Evolutionary conservation across 2,113 vertebrate genomes (phyloP), one percentile per base, ranked within the genome.

Genomic region (Archilochus colubris): DNA sequence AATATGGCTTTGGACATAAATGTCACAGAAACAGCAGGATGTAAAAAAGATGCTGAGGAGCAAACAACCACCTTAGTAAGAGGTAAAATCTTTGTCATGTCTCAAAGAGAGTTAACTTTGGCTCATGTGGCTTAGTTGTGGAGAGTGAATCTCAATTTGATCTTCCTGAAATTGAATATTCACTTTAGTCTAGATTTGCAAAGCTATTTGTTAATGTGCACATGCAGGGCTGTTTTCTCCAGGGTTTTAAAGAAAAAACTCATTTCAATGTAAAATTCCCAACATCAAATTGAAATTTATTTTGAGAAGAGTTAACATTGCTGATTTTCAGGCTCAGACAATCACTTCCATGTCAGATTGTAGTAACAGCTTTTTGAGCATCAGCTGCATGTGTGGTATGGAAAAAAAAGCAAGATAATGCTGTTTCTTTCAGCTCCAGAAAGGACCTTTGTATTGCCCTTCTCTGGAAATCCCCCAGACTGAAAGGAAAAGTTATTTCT

Each of bases 111-210:
- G 87, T 93, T 92, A 92, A 53, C 86, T 86, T 27, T 3, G 54
- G 46, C 82, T 91, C 90, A 50, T 85, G 78, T 88, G 68, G n/a
- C 89, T 96, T 89, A 80, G 96, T 97, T 86, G 96, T 69, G 44
- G 92, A 96, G 96, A 97, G 96, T 96, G 97, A 97, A 97, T 98
- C 97, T 98, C 98, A 95, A 98, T 98, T 97, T 98, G 98, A 99
- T 98, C 98, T 98, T 95, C 96, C 96, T 97, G 98, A 98, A 98
- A 99, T 98, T 98, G 98, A 99, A 98, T 98, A 97, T 98, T 98
- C 98, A 98, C 98, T 98, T 98, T 97, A 98, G 97, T 96, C 97
- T 97, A 98, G 98, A 98, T 98, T 99, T 98, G 97, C 97, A 97
- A 97, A 97, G 97, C 98, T 97, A 97, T 98, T 97, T 98, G 97